Conservation (phyloP, 2,113 vertebrate species). For the Oreochromis spilurus region DNA sequence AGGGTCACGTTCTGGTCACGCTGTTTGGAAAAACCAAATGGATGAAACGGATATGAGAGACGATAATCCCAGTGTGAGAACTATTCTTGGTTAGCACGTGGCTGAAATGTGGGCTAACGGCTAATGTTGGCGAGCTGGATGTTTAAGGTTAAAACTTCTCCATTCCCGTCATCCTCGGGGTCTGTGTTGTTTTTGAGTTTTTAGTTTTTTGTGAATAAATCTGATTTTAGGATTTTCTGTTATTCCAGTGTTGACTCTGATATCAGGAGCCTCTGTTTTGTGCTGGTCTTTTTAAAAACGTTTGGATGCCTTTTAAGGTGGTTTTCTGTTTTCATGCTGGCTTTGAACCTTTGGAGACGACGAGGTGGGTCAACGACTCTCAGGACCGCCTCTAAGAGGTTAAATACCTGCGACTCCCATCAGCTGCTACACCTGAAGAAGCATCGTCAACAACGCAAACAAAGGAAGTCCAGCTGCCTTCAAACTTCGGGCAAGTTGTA, state of each 20-base stretch:
- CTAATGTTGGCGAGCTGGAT: not conserved
- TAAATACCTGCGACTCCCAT: not conserved
- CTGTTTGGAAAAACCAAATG: not conserved
- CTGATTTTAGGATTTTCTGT: not conserved
- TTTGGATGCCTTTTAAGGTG: not conserved
- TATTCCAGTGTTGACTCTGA: not conserved
- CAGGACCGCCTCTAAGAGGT: not conserved
- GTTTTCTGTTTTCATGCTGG: not conserved
- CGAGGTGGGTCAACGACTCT: not conserved
- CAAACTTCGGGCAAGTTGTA: not conserved
- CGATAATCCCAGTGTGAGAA: not conserved
- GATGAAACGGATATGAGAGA: fast-evolving
- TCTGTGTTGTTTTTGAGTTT: not conserved
- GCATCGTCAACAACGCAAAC: not conserved
- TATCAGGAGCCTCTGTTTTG: not conserved
- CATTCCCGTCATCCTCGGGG: not conserved
- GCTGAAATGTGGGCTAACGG: not conserved
- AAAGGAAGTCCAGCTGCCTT: not conserved
- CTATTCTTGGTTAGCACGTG: not conserved
- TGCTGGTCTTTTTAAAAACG: fast-evolving
- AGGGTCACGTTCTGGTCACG: too few species aligned
- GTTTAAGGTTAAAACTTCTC: not conserved
- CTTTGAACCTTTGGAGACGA: not conserved
- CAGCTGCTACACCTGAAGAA: not conserved
- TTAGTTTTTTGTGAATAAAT: not conserved